phyloP scores from a whole-genome alignment of 2,888 invertebrate genomes.

The Perizoma flavofasciatum region DNA sequence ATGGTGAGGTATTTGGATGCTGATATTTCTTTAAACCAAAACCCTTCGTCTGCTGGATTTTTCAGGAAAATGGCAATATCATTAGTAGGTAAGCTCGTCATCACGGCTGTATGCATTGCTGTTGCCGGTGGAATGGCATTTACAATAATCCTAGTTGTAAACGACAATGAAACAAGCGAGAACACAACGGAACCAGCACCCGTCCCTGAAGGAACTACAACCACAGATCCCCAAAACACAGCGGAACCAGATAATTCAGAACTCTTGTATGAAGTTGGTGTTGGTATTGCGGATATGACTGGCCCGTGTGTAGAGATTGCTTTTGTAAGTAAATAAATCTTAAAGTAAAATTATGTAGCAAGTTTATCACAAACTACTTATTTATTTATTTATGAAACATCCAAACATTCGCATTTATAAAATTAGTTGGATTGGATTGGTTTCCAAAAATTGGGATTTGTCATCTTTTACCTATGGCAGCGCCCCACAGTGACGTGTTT shows the following conservation, averaged over 20 bases:
- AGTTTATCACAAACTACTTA: too few species aligned
- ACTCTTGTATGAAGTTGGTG: slow-evolving; percentile 84
- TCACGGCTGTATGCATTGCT: slow-evolving; percentile 49
- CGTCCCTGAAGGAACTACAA: background rate
- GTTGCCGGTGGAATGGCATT: slow-evolving; percentile 63
- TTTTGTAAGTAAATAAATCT: slow-evolving; percentile 88
- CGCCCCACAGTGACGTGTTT: too few species aligned
- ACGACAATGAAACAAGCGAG: slow-evolving; percentile 34
- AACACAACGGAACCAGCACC: background rate
- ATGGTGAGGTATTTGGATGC: too few species aligned
- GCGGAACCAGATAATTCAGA: slow-evolving; percentile 11
- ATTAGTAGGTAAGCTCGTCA: slow-evolving; percentile 61
- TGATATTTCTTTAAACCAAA: too few species aligned
- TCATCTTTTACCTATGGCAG: too few species aligned
- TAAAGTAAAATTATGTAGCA: too few species aligned
- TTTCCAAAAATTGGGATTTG: too few species aligned
- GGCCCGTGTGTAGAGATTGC: slow-evolving; percentile 96
- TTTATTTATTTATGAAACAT: too few species aligned
- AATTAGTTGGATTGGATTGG: too few species aligned
- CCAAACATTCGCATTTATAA: too few species aligned
- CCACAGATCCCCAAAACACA: background rate
- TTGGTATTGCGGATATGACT: slow-evolving; percentile 95
- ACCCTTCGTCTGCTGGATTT: too few species aligned
- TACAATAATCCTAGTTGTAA: slow-evolving; percentile 56
- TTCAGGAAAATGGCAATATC: slow-evolving; percentile 56